Conservation (phyloP, 2,888 invertebrate species). For the Masnerella sp. region DNA sequence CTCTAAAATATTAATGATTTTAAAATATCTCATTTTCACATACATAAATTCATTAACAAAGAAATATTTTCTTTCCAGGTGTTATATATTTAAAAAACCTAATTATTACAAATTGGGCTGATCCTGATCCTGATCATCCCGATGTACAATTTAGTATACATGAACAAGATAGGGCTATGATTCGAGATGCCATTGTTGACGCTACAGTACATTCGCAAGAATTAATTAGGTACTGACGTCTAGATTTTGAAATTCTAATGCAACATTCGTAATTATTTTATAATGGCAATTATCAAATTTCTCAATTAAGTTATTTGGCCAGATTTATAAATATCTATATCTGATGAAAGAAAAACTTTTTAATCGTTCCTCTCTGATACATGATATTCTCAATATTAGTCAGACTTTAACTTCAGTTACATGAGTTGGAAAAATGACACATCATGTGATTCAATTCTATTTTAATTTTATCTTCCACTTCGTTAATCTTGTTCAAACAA, state of each 20-base stretch:
- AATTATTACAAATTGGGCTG: conserved; percentile 92
- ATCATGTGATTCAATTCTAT: conserved; percentile 1
- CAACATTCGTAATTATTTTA: not conserved
- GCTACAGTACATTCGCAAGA: conserved; percentile 96
- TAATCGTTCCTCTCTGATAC: no score
- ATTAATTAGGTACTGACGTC: conserved; percentile 80
- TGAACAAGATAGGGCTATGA: conserved; percentile 96
- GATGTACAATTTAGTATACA: conserved; percentile 91
- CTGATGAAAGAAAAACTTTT: no score
- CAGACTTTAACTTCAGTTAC: no score
- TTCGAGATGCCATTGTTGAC: conserved; percentile 96
- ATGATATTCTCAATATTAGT: no score
- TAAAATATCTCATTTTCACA: no score
- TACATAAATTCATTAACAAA: not conserved
- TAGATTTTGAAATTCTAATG: not conserved
- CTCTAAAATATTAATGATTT: no score
- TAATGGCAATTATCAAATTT: no score
- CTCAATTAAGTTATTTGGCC: no score
- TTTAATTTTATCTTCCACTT: conserved; percentile 16
- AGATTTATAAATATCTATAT: no score
- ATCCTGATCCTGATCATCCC: conserved; percentile 87
- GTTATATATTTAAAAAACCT: conserved; percentile 98
- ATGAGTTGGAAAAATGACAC: not conserved
- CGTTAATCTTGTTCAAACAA: no score
- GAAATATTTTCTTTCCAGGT: conserved; percentile 74